Conservation (phyloP, 2,797 vertebrate species). For the Rhabdomys pumilio region DNA sequence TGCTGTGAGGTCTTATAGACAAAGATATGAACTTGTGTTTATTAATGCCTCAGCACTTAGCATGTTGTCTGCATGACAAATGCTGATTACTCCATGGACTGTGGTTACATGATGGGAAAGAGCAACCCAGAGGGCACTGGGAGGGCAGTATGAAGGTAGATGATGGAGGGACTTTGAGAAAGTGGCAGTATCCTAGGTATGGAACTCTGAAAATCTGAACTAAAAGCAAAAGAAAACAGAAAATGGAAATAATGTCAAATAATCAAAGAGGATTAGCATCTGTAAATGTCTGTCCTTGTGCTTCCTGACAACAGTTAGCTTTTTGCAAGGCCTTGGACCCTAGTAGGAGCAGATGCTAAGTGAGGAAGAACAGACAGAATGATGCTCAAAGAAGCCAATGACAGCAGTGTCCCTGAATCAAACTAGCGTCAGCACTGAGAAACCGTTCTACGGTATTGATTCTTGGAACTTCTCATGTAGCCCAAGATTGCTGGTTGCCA, state of each 20-base stretch:
- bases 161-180: background rate
- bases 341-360: background rate
- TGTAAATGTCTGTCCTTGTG: background rate
- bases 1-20: background rate
- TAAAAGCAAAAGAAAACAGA: background rate
- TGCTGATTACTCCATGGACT: background rate
- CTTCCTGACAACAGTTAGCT: slow-evolving; percentile 24
- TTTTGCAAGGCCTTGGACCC: slow-evolving; percentile 29
- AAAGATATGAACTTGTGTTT: background rate
- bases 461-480: slow-evolving; percentile 18
- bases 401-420: background rate
- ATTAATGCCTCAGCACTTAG: background rate
- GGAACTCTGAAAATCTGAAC: slow-evolving; percentile 49
- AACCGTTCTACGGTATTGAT: background rate
- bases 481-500: background rate
- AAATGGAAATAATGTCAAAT: background rate
- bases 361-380: background rate
- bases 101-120: background rate
- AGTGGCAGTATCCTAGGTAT: background rate
- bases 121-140: background rate
- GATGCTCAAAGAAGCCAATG: background rate
- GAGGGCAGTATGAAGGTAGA: background rate
- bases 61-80: background rate
- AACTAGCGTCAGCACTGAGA: background rate
- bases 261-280: slow-evolving; percentile 29